These are phyloP conservation scores for Natrix natrix DNA, from an alignment of 2,797 vertebrate genomes.

Conservation along the genomic window DNA sequence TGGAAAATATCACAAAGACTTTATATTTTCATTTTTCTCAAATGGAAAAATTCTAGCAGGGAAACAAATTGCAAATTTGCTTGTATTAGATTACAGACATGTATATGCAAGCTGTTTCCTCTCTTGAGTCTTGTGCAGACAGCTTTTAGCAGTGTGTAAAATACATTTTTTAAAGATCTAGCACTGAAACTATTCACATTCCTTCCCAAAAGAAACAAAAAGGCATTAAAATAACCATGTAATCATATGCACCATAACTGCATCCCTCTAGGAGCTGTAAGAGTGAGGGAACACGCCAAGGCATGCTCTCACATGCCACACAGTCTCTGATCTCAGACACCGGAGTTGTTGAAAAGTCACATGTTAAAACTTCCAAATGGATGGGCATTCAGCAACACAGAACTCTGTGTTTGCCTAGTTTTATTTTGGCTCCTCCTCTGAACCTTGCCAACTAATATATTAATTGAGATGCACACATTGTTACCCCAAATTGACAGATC, in stretches of 20 bases:
- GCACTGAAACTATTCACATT: neutral
- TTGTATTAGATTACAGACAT: neutral
- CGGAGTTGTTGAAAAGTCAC: neutral
- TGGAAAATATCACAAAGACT: neutral
- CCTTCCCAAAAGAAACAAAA: neutral
- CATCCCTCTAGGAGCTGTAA: neutral
- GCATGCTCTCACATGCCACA: neutral
- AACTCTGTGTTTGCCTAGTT: neutral
- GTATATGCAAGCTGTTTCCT: neutral
- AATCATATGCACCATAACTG: neutral
- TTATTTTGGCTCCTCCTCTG: neutral
- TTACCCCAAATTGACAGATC: neutral
- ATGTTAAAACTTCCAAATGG: neutral
- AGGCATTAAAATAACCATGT: neutral
- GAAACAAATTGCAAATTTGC: neutral
- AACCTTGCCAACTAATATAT: neutral
- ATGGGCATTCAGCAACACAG: neutral
- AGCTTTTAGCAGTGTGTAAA: neutral
- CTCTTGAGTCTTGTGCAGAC: neutral
- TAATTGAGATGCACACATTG: neutral
- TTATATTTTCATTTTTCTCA: neutral
- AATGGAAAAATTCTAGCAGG: neutral
- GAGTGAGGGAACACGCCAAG: neutral
- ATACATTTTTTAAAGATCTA: neutral
- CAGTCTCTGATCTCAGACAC: neutral